These are phyloP conservation scores for Merops nubicus DNA, from an alignment of 2,113 vertebrate species.

Conservation along the genomic window DNA sequence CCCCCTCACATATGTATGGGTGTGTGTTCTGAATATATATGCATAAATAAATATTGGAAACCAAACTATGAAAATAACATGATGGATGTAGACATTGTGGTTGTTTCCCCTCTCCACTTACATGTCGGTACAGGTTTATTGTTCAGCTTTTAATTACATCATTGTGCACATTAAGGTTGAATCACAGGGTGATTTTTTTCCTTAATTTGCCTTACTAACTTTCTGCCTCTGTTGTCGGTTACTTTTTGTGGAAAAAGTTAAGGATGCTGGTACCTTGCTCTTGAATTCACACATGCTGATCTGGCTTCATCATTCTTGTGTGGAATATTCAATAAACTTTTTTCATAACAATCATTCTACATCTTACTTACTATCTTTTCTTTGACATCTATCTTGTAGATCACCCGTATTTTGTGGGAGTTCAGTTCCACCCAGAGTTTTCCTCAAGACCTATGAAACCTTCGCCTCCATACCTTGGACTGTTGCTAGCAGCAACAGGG, in stretches of 20 bases:
- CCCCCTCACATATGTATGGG: background rate
- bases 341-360: background rate
- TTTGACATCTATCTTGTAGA: slow-evolving; percentile 56
- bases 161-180: background rate
- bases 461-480: slow-evolving; percentile 81
- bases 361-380: slow-evolving; percentile 8
- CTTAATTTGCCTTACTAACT: background rate
- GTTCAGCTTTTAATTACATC: background rate
- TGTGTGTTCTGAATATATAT: background rate
- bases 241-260: background rate
- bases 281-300: background rate
- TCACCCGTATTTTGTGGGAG: slow-evolving; percentile 84
- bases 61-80: background rate
- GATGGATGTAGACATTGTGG: background rate
- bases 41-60: background rate
- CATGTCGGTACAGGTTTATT: background rate
- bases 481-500: slow-evolving; percentile 80
- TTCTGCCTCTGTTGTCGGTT: background rate
- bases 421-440: slow-evolving; percentile 85
- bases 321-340: background rate
- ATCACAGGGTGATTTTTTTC: background rate
- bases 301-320: background rate
- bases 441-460: slow-evolving; percentile 85
- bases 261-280: background rate
- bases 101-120: background rate